A percentile compares a stretch with the other conserved stretches of the same genome.
These are phyloP conservation scores for Planococcus citri DNA, from an alignment of 1,140 invertebrate genomes.

Conservation along the genomic window DNA sequence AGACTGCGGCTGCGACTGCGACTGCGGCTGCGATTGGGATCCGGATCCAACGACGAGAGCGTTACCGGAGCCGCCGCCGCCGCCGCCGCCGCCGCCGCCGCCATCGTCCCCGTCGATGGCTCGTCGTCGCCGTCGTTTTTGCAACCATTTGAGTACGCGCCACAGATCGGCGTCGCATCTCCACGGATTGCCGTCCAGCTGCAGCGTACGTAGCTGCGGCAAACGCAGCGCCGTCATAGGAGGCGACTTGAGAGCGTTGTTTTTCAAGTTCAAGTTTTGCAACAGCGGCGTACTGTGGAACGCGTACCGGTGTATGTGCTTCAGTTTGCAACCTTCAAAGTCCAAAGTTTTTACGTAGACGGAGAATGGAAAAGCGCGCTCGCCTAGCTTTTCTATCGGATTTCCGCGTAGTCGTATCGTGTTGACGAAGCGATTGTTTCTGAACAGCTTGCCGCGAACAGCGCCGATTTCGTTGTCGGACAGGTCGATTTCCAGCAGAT, in stretches of 20 bases:
- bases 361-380: background rate
- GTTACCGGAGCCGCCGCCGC: too few relatives aligned
- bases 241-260: background rate
- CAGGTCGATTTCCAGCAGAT: constrained; percentile 4
- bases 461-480: background rate
- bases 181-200: background rate
- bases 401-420: background rate
- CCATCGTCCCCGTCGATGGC: too few relatives aligned
- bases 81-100: too few relatives aligned
- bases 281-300: background rate
- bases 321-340: background rate
- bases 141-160: background rate
- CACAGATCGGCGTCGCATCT: background rate
- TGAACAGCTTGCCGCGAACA: background rate
- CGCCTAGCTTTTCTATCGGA: background rate
- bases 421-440: background rate
- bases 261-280: background rate
- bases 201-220: background rate
- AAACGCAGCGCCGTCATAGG: background rate
- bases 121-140: background rate
- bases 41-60: too few relatives aligned
- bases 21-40: too few relatives aligned
- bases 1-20: too few relatives aligned
- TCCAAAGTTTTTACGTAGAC: background rate
- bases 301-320: background rate